These are phyloP conservation scores for Ptyas mucosa DNA, from an alignment of 2,113 vertebrate species.

Conservation along the genomic window DNA sequence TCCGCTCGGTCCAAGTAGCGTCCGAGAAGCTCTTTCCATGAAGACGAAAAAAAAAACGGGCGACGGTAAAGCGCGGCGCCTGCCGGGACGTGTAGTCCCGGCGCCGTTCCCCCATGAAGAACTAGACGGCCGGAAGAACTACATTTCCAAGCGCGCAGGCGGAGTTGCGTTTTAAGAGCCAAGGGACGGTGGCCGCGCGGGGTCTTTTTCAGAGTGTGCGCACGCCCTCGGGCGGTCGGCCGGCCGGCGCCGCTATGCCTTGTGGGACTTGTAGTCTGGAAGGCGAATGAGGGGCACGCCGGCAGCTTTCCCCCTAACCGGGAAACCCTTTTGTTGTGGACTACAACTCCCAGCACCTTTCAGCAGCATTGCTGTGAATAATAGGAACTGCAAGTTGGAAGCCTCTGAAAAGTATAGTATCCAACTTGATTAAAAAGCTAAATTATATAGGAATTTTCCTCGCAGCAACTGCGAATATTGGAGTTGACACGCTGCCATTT, in stretches of 20 bases:
- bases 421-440: background rate
- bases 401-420: background rate
- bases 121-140: background rate
- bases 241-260: background rate
- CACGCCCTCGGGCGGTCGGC: background rate
- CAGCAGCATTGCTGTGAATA: background rate
- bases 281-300: background rate
- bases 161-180: background rate
- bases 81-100: background rate
- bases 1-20: background rate
- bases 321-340: background rate
- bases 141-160: background rate
- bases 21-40: background rate
- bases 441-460: background rate
- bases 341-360: background rate
- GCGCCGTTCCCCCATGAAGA: rapidly evolving
- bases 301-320: background rate
- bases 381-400: background rate
- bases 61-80: background rate
- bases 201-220: background rate
- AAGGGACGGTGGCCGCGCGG: background rate
- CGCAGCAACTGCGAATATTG: background rate
- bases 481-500: background rate
- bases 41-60: too few relatives aligned
- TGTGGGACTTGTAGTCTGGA: background rate